phyloP scores from a whole-genome alignment of 64 coral and sea anemone genomes.

The Montipora capricornis region DNA sequence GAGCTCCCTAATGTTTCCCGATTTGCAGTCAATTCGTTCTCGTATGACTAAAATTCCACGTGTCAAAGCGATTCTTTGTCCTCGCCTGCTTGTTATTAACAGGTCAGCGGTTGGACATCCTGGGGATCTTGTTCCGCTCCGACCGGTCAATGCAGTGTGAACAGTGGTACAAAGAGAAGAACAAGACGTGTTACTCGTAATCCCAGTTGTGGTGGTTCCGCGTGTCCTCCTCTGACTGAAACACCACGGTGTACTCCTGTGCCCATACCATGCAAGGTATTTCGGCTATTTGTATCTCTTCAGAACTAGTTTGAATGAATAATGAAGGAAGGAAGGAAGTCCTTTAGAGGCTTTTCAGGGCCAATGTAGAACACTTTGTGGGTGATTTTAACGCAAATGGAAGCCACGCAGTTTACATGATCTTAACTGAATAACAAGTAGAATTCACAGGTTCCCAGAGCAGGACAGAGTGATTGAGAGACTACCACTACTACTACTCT shows the following conservation, averaged over 20 bases:
- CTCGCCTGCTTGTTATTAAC: neutral
- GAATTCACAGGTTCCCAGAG: too few species aligned
- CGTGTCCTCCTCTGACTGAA: conserved; percentile 30
- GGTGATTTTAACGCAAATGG: too few species aligned
- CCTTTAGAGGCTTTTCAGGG: too few species aligned
- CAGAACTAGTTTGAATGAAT: neutral
- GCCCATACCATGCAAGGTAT: conserved; percentile 79
- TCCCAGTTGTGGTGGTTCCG: conserved; percentile 78
- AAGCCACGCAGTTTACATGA: too few species aligned
- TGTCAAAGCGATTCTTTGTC: neutral
- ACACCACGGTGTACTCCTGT: conserved; percentile 78
- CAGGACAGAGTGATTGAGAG: too few species aligned
- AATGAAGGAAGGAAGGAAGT: too few species aligned
- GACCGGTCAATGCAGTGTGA: conserved; percentile 60
- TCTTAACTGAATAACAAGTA: too few species aligned
- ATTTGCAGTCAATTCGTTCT: too few species aligned
- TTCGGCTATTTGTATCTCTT: neutral
- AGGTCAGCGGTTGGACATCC: conserved; percentile 68
- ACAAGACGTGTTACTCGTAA: conserved; percentile 40
- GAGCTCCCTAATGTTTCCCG: too few species aligned
- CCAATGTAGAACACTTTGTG: too few species aligned
- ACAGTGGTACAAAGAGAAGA: conserved; percentile 81
- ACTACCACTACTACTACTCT: too few species aligned
- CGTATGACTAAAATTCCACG: too few species aligned
- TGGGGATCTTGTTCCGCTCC: conserved; percentile 78